A percentile compares a stretch with the other conserved stretches of the same genome.
phyloP scores from a whole-genome alignment of 2,888 invertebrate genomes.

The Dasysyrphus tricinctus region DNA sequence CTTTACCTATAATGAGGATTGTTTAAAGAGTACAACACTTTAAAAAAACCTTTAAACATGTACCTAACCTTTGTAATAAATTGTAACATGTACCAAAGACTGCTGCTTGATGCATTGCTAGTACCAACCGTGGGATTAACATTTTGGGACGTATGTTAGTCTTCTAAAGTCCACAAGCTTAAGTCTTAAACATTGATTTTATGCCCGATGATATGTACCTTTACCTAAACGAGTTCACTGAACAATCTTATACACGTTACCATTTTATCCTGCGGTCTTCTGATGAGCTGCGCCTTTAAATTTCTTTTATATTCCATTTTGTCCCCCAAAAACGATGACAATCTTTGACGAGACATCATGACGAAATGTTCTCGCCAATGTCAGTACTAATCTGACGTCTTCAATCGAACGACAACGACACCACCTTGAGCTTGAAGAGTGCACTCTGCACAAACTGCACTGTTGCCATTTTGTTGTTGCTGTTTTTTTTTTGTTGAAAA shows the following conservation, averaged over 20 bases:
- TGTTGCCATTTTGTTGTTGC: not conserved
- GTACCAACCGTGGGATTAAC: constrained; percentile 38
- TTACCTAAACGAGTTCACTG: constrained; percentile 1
- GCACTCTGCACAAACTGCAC: constrained; percentile 14
- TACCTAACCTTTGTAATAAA: not conserved
- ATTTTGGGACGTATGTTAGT: not conserved
- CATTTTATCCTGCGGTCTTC: constrained; percentile 19
- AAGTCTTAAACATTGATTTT: constrained; percentile 12
- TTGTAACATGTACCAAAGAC: not conserved
- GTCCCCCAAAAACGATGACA: constrained; percentile 44
- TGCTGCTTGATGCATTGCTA: not conserved
- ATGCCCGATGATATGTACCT: constrained; percentile 9
- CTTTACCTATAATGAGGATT: not conserved
- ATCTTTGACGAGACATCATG: constrained; percentile 69
- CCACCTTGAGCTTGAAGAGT: constrained; percentile 48
- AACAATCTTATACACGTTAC: not conserved
- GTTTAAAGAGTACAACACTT: not conserved
- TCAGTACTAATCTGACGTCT: constrained; percentile 61
- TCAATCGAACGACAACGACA: constrained; percentile 61
- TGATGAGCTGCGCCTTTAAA: constrained; percentile 25
- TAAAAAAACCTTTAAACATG: not conserved
- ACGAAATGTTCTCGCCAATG: constrained; percentile 72
- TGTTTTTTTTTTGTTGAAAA: not conserved
- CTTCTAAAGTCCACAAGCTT: not conserved
- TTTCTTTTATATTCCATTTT: not conserved